Evolutionary conservation across 1,140 invertebrate species (phyloP), one percentile per base, ranked within the genome.

Genomic region (Papilio polyxenes): DNA sequence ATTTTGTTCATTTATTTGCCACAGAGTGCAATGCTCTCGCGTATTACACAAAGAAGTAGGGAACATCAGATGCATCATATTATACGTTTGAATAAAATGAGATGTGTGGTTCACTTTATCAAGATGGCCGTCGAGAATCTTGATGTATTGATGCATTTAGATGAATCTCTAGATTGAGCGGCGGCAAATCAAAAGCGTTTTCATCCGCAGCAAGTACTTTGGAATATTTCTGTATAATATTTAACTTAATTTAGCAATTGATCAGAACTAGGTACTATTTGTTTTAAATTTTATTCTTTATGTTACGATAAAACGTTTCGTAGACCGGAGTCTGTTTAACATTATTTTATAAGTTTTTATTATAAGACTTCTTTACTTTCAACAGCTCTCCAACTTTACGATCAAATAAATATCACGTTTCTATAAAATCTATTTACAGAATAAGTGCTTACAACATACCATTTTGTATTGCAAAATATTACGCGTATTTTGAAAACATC

Each of bases 101-200:
- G 40, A 80, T 48, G n/a, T n/a, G 49, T 20, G 37, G 40, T 79
- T n/a, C 62, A 37, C 40, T 80, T 80, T 80, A 80, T 80, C 78
- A 80, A 80, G 78, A 80, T 80, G 78, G 37, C 62, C 15, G 78
- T 49, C 78, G 44, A 15, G 78, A 65, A 69, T 69, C 78, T 80
- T 80, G 78, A 80, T 69, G 78, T n/a, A 80, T 80, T 80, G 59
- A 80, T 13, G 78, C 78, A 51, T 80, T 80, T 49, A 80, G 78
- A 80, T 80, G 40, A 69, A 40, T 80, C 78, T 44, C 17, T 48
- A 80, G 78, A 69, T 80, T 69, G 40, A 69, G 51, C 37, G n/a
- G 59, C 78, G 78, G 78, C 48, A 65, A 40, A 7, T 80, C 44
- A 62, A 80, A 80, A 49, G 78, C 51, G 3, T 20, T 53, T 44